A percentile compares a stretch with the other conserved stretches of the same genome.
Conservation (phyloP, 2,888 invertebrate species). For the Apotomis betuletana region DNA sequence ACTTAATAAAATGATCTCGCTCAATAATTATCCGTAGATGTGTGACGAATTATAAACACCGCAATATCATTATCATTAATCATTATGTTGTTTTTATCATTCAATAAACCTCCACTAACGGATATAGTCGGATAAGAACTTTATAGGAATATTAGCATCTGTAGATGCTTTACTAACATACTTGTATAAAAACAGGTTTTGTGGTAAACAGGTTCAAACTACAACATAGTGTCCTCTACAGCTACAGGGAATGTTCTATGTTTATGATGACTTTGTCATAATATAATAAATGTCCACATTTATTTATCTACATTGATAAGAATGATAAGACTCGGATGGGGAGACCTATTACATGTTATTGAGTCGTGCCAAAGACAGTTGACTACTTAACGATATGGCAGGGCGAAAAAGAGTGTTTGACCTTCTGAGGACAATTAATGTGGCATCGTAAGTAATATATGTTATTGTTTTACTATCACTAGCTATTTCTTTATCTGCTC, state of each 20-base stretch:
- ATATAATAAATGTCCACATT: slow-evolving; percentile 41
- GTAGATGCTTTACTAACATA: too few relatives aligned
- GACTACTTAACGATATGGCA: slow-evolving; percentile 59
- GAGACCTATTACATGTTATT: background rate
- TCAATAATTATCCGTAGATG: too few relatives aligned
- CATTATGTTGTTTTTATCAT: too few relatives aligned
- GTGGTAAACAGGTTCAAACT: background rate
- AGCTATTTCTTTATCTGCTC: background rate
- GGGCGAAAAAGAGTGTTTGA: slow-evolving; percentile 85
- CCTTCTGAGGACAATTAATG: slow-evolving; percentile 85
- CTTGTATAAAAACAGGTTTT: background rate
- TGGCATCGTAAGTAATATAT: slow-evolving; percentile 85
- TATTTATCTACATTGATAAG: slow-evolving; percentile 13
- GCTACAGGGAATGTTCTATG: background rate
- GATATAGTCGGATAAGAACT: too few relatives aligned
- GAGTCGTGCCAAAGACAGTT: background rate
- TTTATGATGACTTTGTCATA: slow-evolving; percentile 10
- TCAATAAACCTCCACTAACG: too few relatives aligned
- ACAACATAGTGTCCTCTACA: background rate
- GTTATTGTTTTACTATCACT: background rate
- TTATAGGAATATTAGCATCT: too few relatives aligned
- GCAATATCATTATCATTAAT: too few relatives aligned
- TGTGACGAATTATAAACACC: too few relatives aligned
- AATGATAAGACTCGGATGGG: background rate
- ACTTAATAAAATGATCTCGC: too few relatives aligned